Evolutionary conservation across 2,113 vertebrate species (phyloP), one percentile per base, ranked within the genome.

Genomic region (Phyllostomus hastatus): DNA sequence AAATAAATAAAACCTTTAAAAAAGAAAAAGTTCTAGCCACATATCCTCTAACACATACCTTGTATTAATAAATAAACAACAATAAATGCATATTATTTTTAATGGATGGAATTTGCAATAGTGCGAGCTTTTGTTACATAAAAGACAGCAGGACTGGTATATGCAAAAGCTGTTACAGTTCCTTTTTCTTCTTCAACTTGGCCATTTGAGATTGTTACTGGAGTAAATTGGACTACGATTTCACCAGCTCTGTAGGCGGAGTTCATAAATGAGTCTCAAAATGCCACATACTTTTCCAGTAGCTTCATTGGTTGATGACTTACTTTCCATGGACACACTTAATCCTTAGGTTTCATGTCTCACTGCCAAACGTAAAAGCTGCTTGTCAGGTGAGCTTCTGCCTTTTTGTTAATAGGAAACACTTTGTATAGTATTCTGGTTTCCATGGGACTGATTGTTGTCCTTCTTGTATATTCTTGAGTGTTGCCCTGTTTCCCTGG

Each of bases 111-210:
- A 85, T 78, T 95, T 94, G 59, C 38, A 95, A 70, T 41, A 35
- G 48, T 85, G 76, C 67, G 84, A 35, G n/a, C 95, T 96, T 90
- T 90, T 84, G 80, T 79, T 89, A 46, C 70, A 72, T 72, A 72
- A 90, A 92, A 96, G 59, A 81, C 81, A 96, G 85, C 54, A 85
- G 76, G 80, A 81, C 26, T 80, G 38, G 72, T 38, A 20, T 81
- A 95, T 92, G 41, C 46, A 85, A 94, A 97, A 90, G 43, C 88
- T 79, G n/a, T 86, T 84, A 92, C 85, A 57, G 41, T 73, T 64
- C 17, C 12, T 73, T 88, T 80, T 95, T 70, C 61, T 96, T 80
- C 81, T 95, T 85, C 78, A 92, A 88, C 31, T 88, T 72, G 64
- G 72, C 88, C 88, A 7, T 82, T 94, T 67, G 81, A n/a, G 17